Conservation (phyloP, 2,888 invertebrate species). For the Cinara cedri region DNA sequence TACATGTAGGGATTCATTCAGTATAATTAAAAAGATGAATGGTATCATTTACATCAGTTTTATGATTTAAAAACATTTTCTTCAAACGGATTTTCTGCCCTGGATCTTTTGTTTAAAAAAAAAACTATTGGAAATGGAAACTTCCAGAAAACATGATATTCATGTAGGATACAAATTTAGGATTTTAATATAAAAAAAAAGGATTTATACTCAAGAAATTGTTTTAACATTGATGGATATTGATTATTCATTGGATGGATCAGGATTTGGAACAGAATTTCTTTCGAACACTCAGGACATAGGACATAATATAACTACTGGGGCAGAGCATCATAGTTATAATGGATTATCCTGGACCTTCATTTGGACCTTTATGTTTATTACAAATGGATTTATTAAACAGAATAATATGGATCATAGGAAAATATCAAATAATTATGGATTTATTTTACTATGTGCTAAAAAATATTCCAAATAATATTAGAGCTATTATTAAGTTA, state of each 20-base stretch:
- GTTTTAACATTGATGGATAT: conserved; percentile 29
- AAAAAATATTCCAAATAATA: background rate
- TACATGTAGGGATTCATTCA: conserved; percentile 9
- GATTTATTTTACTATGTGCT: background rate
- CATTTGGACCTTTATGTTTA: conserved; percentile 32
- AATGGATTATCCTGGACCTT: conserved; percentile 33
- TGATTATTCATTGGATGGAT: conserved; percentile 42
- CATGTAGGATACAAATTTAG: conserved; percentile 32
- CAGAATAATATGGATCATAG: conserved; percentile 21
- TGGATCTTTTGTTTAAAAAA: conserved; percentile 33
- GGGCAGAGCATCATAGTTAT: conserved; percentile 25
- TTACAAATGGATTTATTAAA: conserved; percentile 33
- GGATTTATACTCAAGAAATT: background rate
- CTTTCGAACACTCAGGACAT: conserved; percentile 29
- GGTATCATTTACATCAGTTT: conserved; percentile 12
- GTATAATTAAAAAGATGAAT: conserved; percentile 29
- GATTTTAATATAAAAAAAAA: conserved; percentile 8
- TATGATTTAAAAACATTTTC: conserved; percentile 13
- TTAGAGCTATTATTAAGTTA: conserved; percentile 16
- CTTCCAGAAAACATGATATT: conserved; percentile 19
- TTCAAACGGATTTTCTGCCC: conserved; percentile 25
- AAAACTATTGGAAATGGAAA: conserved; percentile 27
- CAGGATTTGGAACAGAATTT: conserved; percentile 35
- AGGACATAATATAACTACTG: conserved; percentile 34
- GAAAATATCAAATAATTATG: conserved; percentile 22